A percentile compares a stretch with the other conserved stretches of the same genome.
phyloP scores from a whole-genome alignment of 2,888 invertebrate species.

The Pasiphila rectangulata region DNA sequence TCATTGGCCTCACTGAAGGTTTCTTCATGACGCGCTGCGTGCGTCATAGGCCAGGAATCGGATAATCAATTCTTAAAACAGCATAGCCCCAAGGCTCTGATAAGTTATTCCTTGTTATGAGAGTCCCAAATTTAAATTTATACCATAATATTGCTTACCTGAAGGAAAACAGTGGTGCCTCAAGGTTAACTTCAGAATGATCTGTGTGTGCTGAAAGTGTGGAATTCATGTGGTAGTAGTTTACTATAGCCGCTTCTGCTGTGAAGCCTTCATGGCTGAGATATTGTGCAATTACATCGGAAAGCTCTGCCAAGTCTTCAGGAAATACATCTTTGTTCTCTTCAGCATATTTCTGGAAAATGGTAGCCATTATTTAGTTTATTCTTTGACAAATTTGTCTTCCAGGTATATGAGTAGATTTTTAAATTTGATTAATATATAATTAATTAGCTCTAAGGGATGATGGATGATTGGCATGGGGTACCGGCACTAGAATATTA shows the following conservation, averaged over 20 bases:
- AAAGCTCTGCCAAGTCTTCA: conserved; percentile 84
- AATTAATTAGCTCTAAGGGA: too few species aligned
- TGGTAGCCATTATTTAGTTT: too few species aligned
- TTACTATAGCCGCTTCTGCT: conserved; percentile 97
- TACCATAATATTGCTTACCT: too few species aligned
- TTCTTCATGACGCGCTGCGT: too few species aligned
- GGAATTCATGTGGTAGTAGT: conserved; percentile 96
- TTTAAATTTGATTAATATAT: background rate
- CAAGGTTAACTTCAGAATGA: conserved; percentile 92
- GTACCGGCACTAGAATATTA: too few species aligned
- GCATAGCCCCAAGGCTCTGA: too few species aligned
- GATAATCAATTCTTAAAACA: background rate
- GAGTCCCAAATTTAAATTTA: too few species aligned
- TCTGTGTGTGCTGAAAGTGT: conserved; percentile 97
- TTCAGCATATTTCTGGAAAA: conserved; percentile 85
- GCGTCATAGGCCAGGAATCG: conserved; percentile 4
- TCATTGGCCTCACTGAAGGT: too few species aligned
- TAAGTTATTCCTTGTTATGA: too few species aligned
- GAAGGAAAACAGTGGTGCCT: conserved; percentile 94
- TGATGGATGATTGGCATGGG: too few species aligned
- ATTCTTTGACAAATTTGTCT: too few species aligned
- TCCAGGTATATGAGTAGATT: too few species aligned
- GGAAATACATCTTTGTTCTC: conserved; percentile 86
- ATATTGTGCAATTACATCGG: conserved; percentile 81
- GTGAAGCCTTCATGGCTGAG: conserved; percentile 82